These are phyloP conservation scores for Bufotes viridis DNA, from an alignment of 2,797 vertebrate species.

Conservation along the genomic window DNA sequence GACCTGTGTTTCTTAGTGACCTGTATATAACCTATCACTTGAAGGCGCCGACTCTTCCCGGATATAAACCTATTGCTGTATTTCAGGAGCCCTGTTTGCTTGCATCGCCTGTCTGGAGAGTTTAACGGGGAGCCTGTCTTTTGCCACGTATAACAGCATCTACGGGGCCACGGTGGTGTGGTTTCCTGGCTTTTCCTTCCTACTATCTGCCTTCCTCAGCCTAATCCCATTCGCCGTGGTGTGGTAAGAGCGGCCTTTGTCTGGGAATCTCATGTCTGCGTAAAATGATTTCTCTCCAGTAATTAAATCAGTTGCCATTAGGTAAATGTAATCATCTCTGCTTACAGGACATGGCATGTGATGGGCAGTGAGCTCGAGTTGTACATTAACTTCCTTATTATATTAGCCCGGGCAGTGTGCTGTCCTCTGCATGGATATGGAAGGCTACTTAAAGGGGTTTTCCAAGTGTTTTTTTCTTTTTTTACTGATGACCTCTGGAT, in stretches of 20 bases:
- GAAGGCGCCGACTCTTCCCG: not conserved
- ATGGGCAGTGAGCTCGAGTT: conserved; percentile 11
- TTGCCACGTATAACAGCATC: conserved; percentile 79
- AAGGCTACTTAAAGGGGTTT: not conserved
- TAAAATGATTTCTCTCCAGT: not conserved
- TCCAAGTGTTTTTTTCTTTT: no score
- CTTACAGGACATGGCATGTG: not conserved
- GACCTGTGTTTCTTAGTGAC: no score
- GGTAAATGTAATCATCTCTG: not conserved
- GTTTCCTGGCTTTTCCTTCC: conserved; percentile 87
- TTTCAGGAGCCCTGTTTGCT: conserved; percentile 89
- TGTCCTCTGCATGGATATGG: not conserved
- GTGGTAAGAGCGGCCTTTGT: conserved; percentile 76
- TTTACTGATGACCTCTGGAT: no score
- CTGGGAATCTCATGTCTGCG: not conserved
- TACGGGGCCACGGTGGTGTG: conserved; percentile 87
- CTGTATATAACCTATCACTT: no score
- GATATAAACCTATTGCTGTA: not conserved
- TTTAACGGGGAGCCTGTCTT: conserved; percentile 73
- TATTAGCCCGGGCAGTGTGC: not conserved
- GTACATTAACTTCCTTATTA: conserved; percentile 38
- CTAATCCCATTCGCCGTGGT: conserved; percentile 80
- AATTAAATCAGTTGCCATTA: not conserved
- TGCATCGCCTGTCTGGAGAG: conserved; percentile 88
- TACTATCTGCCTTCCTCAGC: conserved; percentile 83